Evolutionary conservation across 2,888 invertebrate species (phyloP), one percentile per base, ranked within the genome.

Genomic region (Tholera decimalis): DNA sequence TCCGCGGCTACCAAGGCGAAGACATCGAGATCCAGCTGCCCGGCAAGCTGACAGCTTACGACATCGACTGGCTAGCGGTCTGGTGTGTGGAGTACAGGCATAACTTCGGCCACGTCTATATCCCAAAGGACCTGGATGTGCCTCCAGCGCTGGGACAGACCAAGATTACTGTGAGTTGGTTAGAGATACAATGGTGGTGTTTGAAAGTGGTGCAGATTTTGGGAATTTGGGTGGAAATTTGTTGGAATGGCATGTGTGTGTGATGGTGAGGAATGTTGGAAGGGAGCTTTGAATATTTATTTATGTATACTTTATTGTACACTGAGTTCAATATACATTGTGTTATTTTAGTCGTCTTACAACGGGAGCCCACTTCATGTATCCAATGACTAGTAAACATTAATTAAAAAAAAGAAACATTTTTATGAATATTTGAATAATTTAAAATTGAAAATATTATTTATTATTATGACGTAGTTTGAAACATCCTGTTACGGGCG

Each of bases 61-160:
- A 98, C 91, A 98, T 99, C 82, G 98, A 98, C 92, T 99, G 98
- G 98, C 96, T 99, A 33, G 96, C 98, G 0, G 97, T 99, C 0
- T 99, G 98, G 98, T 98, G 98, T 87, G 98, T 98, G n/a, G 97
- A 97, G 85, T 98, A 98, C 92, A 93, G 97, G 6, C 98, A 98
- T 87, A 98, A 98, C 94, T 99, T 98, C 88, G 99, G 99, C 0
- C 98, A 99, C 86, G 98, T 99, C 1, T 96, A 96, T 85, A 97
- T 99, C 57, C 98, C 98, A 0, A 98, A 97, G 88, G 98, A 98
- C 83, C 92, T 98, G 83, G 98, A 98, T 82, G 98, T 99, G 18
- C 99, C 99, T 0, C 98, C 98, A 0, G 98, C 98, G 1, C 90
- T 98, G 72, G 98, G 98, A 20, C 98, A 98, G 93, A 98, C 98